Evolutionary conservation across 2,888 invertebrate genomes (phyloP).

Genomic region (Gasteruption jaculator): DNA sequence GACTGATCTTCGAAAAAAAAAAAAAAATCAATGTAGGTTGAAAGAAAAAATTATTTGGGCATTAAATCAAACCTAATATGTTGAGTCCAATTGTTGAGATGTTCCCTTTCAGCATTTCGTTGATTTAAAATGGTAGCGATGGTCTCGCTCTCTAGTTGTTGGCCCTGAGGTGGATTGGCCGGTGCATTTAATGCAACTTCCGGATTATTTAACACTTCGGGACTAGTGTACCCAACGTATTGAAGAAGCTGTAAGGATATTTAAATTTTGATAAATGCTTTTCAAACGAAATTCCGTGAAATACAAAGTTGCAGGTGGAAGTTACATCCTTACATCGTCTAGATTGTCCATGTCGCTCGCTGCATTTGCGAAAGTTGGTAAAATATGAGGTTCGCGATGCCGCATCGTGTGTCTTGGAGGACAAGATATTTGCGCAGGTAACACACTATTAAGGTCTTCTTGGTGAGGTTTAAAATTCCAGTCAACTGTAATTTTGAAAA

Average conservation of each 20-base stretch:
- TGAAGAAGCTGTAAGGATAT: constrained; percentile 65
- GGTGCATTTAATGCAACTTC: constrained; percentile 69
- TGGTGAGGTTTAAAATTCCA: constrained; percentile 31
- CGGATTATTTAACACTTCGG: constrained; percentile 60
- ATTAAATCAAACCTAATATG: constrained; percentile 43
- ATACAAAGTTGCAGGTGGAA: not conserved
- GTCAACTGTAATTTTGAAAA: constrained; percentile 24
- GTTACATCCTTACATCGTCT: constrained; percentile 70
- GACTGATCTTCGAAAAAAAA: constrained; percentile 1
- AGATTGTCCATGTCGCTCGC: constrained; percentile 88
- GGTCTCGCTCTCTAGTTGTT: constrained; percentile 77
- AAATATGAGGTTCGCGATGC: constrained; percentile 68
- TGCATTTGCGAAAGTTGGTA: constrained; percentile 77
- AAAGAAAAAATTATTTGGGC: too few relatives aligned
- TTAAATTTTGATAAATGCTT: not conserved
- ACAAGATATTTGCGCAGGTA: constrained; percentile 43
- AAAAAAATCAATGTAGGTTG: not conserved
- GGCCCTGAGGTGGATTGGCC: constrained; percentile 68
- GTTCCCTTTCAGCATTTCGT: constrained; percentile 77
- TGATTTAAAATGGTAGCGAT: constrained; percentile 83
- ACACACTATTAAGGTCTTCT: constrained; percentile 37
- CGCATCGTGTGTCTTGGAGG: constrained; percentile 68
- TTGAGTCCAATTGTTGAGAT: constrained; percentile 53
- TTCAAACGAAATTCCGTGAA: not conserved
- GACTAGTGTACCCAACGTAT: constrained; percentile 88